Evolutionary conservation across 2,888 invertebrate species (phyloP), one percentile per base, ranked within the genome.

Genomic region (Silvanus unidentatus): DNA sequence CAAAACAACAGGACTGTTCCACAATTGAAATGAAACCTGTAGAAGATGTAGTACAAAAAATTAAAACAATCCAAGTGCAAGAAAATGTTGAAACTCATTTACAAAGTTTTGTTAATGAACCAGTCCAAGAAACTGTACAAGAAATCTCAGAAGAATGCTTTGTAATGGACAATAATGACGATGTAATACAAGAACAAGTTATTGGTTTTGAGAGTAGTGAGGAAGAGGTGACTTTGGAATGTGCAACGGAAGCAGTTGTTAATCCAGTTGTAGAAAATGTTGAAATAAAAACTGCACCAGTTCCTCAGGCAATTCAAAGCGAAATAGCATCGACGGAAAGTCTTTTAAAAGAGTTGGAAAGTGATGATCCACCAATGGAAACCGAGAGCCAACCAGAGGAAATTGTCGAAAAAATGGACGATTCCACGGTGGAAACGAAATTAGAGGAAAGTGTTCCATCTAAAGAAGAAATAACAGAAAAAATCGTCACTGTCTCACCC

Each of bases 201-300:
- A 32, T 32, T 32, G 32, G 32, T n/a, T n/a, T 32, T 32, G 32
- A 32, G n/a, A 32, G 32, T 32, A 12, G 13, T 12, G 32, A 32
- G 10, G 32, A 32, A 39, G 44, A 51, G 32, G 41, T 50, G 45
- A 42, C 50, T 38, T 39, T 49, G 32, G 36, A 44, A 13, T 43
- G 46, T 9, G 28, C 32, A 5, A 30, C 30, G 9, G 30, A 43
- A 13, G 47, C 41, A 32, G 43, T 42, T 38, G 6, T 29, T 27
- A 40, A 9, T 34, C 10, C 15, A 22, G 14, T 28, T 28, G 9
- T 32, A n/a, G 16, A 13, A n/a, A n/a, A n/a, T n/a, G n/a, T n/a
- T 27, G 37, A 40, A 38, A 29, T 35, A 2, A 32, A 43, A 29
- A 30, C 13, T 12, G 37, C 29, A 39, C 27, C 40, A 10, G 38